These are phyloP conservation scores for Drosophila yakuba DNA, from an alignment of 1,140 invertebrate genomes.

Conservation along the genomic window DNA sequence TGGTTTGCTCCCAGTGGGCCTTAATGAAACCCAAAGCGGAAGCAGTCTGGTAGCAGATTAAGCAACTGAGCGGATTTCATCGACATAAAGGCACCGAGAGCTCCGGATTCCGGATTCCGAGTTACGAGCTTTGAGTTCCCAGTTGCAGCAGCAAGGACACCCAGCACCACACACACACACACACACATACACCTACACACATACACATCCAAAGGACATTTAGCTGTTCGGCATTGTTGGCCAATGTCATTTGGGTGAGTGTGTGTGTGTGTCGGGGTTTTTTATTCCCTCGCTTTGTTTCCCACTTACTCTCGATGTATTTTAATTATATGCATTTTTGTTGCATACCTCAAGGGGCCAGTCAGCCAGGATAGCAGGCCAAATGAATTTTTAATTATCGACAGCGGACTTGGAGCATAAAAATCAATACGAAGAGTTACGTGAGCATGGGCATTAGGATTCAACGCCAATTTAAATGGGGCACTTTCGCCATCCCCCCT, in stretches of 20 bases:
- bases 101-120: background rate
- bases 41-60: slow-evolving; percentile 79
- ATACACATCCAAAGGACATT: slow-evolving; percentile 26
- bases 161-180: too few relatives aligned
- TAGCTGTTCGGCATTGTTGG: slow-evolving; percentile 40
- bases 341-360: slow-evolving; percentile 63
- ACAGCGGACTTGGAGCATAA: slow-evolving; percentile 35
- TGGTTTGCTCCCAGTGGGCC: slow-evolving; percentile 57
- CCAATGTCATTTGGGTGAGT: slow-evolving; percentile 15
- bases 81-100: slow-evolving; percentile 58
- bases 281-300: slow-evolving; percentile 8
- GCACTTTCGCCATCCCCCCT: background rate
- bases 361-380: slow-evolving; percentile 23
- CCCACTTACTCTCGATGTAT: slow-evolving; percentile 39
- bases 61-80: slow-evolving; percentile 78
- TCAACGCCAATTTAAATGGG: slow-evolving; percentile 26
- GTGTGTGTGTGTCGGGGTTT: slow-evolving; percentile 6
- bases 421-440: slow-evolving; percentile 62
- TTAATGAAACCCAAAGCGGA: slow-evolving; percentile 79
- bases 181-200: too few relatives aligned
- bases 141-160: background rate
- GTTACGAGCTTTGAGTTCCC: slow-evolving; percentile 10
- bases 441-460: slow-evolving; percentile 41
- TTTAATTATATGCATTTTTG: slow-evolving; percentile 82
- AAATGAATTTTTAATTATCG: slow-evolving; percentile 83